phyloP scores from a whole-genome alignment of 2,113 vertebrate genomes.

The Lagopus muta region DNA sequence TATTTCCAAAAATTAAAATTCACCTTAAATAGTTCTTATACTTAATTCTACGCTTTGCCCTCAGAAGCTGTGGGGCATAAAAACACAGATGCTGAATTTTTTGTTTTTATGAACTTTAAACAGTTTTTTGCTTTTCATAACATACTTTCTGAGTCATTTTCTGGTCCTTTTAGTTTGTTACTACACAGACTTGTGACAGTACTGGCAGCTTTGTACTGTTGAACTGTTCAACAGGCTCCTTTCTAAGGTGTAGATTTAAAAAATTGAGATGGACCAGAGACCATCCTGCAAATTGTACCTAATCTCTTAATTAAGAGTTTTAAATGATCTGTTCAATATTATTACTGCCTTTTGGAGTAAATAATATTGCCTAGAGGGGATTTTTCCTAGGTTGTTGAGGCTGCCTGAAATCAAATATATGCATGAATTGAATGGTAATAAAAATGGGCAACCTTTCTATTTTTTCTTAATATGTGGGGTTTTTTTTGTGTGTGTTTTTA shows the following conservation, averaged over 20 bases:
- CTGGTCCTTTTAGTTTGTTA: neutral
- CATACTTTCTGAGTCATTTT: neutral
- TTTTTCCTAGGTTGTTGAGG: neutral
- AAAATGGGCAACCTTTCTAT: neutral
- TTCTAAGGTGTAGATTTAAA: neutral
- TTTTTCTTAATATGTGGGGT: neutral
- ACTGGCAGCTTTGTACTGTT: neutral
- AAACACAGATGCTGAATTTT: neutral
- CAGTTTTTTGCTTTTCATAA: neutral
- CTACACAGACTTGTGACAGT: neutral
- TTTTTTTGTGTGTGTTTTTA: neutral
- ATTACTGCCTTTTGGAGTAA: neutral
- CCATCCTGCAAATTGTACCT: neutral
- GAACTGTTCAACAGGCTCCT: neutral
- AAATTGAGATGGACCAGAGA: neutral
- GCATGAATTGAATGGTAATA: neutral
- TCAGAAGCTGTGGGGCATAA: neutral
- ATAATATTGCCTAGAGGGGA: neutral
- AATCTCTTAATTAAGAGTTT: neutral
- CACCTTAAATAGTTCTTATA: neutral
- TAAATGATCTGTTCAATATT: neutral
- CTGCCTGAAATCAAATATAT: neutral
- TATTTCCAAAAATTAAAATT: neutral
- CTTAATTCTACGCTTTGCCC: neutral
- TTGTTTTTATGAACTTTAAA: neutral